Evolutionary conservation across 2,113 vertebrate genomes (phyloP), one percentile per base, ranked within the genome.

Genomic region (Phodopus roborovskii): DNA sequence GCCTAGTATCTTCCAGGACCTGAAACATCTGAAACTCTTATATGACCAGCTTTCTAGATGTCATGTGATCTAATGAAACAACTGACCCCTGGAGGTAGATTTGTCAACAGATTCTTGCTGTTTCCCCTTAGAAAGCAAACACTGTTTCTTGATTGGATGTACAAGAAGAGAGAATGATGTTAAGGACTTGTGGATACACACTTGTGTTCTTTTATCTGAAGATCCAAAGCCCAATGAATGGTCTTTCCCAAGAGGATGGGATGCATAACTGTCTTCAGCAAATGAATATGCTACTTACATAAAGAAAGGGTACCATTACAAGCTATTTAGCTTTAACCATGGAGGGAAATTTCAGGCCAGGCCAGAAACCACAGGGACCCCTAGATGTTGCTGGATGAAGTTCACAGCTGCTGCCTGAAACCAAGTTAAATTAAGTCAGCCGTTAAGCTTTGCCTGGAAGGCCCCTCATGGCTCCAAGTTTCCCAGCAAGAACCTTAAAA

Each of bases 381-480:
- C 60, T 79, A 39, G n/a, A 12, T 48, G 0, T 48, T 77, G 16
- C 39, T 15, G 15, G 78, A 93, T 50, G n/a, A 45, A 24, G 26
- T 60, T 56, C 58, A 82, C 5, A 79, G 24, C 39, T 83, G 3
- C 53, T 79, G 24, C 36, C 56, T 73, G 58, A 86, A 83, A 86
- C 45, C 15, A 60, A 94, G 28, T 89, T 74, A 96, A 86, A 95
- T 70, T 33, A 92, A 83, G 1, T 71, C 9, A n/a, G 10, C 20
- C 22, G 42, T 84, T 60, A 90, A 91, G 28, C 9, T 94, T 64
- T 48, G 68, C 12, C 48, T 95, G 56, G 39, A 62, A 95, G 28
- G 16, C 83, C 12, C 53, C 48, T 94, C 24, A 7, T 24, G 26
- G 48, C 7, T 53, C 89, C 24, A 50, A 74, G 53, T 24, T 66